Base-by-base conservation (phyloP, 2,888 invertebrate species). In the Andricus quercusramuli region DNA sequence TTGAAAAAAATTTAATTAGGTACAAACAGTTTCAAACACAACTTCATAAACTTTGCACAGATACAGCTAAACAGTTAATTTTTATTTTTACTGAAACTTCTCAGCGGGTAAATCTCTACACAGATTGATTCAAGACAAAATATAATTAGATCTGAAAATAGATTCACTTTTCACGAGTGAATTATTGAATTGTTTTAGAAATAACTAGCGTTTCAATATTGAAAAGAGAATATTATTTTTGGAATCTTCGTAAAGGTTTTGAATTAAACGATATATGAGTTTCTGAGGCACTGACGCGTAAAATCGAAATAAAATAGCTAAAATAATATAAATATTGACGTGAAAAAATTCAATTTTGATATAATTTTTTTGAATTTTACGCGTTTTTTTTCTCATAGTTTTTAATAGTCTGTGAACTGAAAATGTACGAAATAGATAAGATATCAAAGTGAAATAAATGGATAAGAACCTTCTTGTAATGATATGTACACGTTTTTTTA, bases 151-250 rank as follows among this genome's bases (percentile, higher is more conserved):
- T 74, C 32, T 32, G 22, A 56, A 59, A 32, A 56, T 11, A 56
- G 51, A 59, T 56, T 74, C 56, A 74, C 32, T 74, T 59, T 47
- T 59, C 56, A n/a, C n/a, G 74, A 37, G 37, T 74, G 56, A 74
- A 74, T 56, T 74, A 74, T 32, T 74, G 74, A 74, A 74, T 74
- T 74, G 29, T 56, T 74, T 74, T 37, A 51, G 70, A 56, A 56
- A 59, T 56, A 32, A 59, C n/a, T 56, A 51, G 5, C 37, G 15
- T 56, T 56, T 74, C 47, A 70, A 70, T 56, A 29, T 47, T 70
- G 29, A 13, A 37, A 56, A 8, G 32, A 4, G 56, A 29, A 59
- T 47, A 25, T 74, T 74, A 37, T n/a, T 74, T 20, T 56, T 74
- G 29, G 56, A 56, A n/a, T 74, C 51, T 74, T 74, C 51, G 74